Evolutionary conservation across 2,797 vertebrate species (phyloP).

Genomic region (Tragelaphus oryx): DNA sequence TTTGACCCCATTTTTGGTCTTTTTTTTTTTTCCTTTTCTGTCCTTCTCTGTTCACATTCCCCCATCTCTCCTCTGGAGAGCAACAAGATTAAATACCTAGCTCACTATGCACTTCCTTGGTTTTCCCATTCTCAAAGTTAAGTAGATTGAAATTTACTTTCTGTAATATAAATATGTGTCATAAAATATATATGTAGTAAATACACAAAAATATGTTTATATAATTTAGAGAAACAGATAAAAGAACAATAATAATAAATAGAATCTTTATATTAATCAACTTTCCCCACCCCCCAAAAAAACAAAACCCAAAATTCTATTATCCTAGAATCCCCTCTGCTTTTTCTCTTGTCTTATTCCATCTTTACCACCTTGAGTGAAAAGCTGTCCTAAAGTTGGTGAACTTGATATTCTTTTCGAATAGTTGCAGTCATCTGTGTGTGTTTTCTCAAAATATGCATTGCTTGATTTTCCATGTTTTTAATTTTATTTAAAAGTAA

Average conservation of each 20-base stretch:
- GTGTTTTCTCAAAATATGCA: neutral
- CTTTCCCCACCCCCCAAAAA: neutral
- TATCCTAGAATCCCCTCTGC: neutral
- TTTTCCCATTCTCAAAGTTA: neutral
- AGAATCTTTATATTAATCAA: neutral
- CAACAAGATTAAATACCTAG: neutral
- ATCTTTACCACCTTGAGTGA: neutral
- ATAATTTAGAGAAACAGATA: neutral
- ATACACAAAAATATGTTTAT: neutral
- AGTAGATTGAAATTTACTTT: neutral
- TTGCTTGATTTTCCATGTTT: neutral
- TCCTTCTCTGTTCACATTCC: neutral
- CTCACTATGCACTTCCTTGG: neutral
- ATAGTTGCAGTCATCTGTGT: neutral
- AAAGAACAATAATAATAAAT: neutral
- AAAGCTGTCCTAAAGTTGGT: neutral
- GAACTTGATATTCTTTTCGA: neutral
- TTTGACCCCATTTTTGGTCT: neutral
- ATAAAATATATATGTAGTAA: neutral
- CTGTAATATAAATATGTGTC: neutral
- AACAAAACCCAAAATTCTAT: neutral
- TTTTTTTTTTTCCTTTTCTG: neutral
- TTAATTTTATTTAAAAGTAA: neutral
- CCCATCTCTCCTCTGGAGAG: rapidly evolving
- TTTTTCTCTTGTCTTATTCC: neutral